phyloP scores from a whole-genome alignment of 1,140 invertebrate genomes.

The Drosophila setifemur region DNA sequence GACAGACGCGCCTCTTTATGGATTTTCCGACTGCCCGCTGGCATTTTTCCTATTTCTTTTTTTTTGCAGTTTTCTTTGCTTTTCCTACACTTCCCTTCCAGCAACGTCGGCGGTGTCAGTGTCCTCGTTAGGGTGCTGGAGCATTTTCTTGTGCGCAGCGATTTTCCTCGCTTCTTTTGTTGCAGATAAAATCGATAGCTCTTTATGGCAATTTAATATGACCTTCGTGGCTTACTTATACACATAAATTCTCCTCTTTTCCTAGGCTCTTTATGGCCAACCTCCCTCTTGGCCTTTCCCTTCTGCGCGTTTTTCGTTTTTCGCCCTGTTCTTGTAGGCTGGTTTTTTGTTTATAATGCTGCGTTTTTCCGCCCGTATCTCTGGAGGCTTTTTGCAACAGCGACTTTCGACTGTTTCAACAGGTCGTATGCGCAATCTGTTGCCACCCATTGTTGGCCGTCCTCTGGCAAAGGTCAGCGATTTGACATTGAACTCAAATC shows the following conservation, averaged over 20 bases:
- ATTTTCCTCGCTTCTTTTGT: conserved; percentile 72
- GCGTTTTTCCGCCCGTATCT: conserved; percentile 48
- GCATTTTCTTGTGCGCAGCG: conserved; percentile 75
- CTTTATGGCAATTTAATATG: conserved; percentile 83
- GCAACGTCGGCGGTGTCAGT: conserved; percentile 64
- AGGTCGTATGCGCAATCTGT: conserved; percentile 59
- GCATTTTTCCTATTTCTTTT: conserved; percentile 6
- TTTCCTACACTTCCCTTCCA: not conserved
- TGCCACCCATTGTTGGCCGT: conserved; percentile 18
- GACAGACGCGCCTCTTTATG: conserved; percentile 65
- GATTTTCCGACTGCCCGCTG: conserved; percentile 62
- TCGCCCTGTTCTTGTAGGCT: conserved; percentile 48
- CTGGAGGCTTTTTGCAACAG: conserved; percentile 23
- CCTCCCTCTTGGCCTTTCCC: conserved; percentile 1
- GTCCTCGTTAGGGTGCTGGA: conserved; percentile 74
- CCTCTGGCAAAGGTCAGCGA: conserved; percentile 27
- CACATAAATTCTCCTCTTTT: conserved; percentile 49
- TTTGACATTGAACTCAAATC: conserved; percentile 50
- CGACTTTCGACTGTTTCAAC: conserved; percentile 54
- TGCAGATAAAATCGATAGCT: conserved; percentile 81
- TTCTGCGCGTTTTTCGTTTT: conserved; percentile 1
- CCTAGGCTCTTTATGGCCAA: conserved; percentile 49
- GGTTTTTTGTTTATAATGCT: conserved; percentile 54
- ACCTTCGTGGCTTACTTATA: conserved; percentile 81
- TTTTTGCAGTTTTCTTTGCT: not conserved